Percentiles rank a stretch among this genome's conserved stretches.
These are phyloP conservation scores for Hoplostethus atlanticus DNA, from an alignment of 2,797 vertebrate genomes.

Conservation along the genomic window DNA sequence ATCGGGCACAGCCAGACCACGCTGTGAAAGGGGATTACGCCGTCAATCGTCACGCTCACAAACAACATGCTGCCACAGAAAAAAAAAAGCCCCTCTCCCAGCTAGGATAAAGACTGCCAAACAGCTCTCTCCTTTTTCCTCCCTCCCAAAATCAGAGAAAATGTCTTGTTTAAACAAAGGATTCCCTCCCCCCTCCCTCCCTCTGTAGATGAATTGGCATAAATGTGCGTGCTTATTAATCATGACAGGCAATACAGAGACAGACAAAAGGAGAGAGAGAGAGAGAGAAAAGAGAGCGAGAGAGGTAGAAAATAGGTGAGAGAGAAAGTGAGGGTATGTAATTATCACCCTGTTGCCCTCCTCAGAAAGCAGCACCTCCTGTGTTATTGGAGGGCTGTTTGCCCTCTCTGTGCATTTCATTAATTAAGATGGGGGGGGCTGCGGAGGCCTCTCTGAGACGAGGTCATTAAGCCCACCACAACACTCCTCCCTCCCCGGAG, in stretches of 20 bases:
- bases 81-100: conserved; percentile 62
- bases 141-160: conserved; percentile 70
- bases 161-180: conserved; percentile 76
- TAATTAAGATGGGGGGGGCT: conserved; percentile 77
- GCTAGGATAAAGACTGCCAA: conserved; percentile 79
- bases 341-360: conserved; percentile 71
- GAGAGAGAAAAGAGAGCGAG: conserved; percentile 31
- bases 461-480: conserved; percentile 78
- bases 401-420: conserved; percentile 75
- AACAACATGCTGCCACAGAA: conserved; percentile 77
- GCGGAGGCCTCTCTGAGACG: conserved; percentile 63
- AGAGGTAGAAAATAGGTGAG: conserved; percentile 42
- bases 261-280: conserved; percentile 42
- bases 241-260: conserved; percentile 67
- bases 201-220: conserved; percentile 74
- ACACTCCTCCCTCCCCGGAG: conserved; percentile 73
- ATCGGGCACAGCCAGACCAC: conserved; percentile 86
- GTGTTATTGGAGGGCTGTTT: conserved; percentile 77
- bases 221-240: conserved; percentile 75
- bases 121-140: conserved; percentile 62
- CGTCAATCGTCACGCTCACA: conserved; percentile 81
- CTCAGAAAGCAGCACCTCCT: conserved; percentile 72
- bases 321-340: conserved; percentile 63
- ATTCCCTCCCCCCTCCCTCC: conserved; percentile 21
- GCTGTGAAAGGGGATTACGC: conserved; percentile 86